phyloP scores from a whole-genome alignment of 37 sponge, comb jelly and placozoan genomes.

The Amphimedon queenslandica region DNA sequence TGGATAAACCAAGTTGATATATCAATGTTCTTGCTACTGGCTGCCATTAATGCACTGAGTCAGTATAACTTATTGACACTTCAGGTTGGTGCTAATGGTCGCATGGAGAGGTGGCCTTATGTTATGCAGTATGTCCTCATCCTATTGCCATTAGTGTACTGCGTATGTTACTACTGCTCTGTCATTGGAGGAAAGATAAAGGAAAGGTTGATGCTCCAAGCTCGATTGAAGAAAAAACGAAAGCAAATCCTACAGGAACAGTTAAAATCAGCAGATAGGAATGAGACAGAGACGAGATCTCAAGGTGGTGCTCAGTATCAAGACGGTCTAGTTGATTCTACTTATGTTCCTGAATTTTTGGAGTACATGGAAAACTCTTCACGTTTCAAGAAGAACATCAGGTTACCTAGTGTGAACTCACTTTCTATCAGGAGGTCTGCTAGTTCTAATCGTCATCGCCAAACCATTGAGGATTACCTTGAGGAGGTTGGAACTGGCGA shows the following conservation, averaged over 20 bases:
- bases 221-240: background rate
- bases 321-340: background rate
- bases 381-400: no score
- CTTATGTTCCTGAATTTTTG: background rate
- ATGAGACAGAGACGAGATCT: background rate
- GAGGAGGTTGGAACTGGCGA: no score
- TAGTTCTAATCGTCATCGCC: no score
- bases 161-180: constrained; percentile 7
- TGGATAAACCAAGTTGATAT: constrained; percentile 51
- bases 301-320: background rate
- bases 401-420: no score
- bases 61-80: constrained; percentile 28
- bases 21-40: constrained; percentile 37
- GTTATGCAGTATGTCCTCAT: constrained; percentile 29
- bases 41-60: constrained; percentile 28
- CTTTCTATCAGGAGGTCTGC: no score
- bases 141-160: constrained; percentile 20
- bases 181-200: background rate
- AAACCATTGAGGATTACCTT: no score
- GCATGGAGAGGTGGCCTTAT: constrained; percentile 8
- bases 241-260: background rate
- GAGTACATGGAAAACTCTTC: background rate
- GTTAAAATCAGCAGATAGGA: no score
- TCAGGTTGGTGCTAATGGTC: background rate
- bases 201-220: background rate